Percentiles rank a stretch among this genome's conserved stretches.
Conservation (phyloP, 1,140 invertebrate species). For the Coelopa frigida region DNA sequence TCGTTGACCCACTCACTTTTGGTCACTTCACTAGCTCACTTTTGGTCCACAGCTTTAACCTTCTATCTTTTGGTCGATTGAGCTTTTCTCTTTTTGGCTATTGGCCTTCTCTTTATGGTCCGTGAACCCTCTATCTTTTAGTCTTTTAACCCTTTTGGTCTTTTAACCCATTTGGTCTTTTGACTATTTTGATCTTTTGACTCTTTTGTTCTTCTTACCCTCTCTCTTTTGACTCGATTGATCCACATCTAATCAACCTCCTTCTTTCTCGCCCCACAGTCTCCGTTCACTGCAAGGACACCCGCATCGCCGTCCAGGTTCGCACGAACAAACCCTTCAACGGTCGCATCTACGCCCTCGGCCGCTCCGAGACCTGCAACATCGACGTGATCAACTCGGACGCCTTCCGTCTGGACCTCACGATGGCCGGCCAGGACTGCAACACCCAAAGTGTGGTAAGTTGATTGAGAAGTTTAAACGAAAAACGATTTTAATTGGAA, state of each 20-base stretch:
- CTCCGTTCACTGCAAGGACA: constrained; percentile 89
- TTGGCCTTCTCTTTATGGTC: too few relatives aligned
- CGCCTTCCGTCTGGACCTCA: constrained; percentile 82
- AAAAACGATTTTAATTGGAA: too few relatives aligned
- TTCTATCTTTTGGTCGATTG: too few relatives aligned
- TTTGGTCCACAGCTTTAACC: too few relatives aligned
- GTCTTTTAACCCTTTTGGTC: too few relatives aligned
- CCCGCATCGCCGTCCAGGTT: constrained; percentile 85
- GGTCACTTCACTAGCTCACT: too few relatives aligned
- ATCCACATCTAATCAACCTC: too few relatives aligned
- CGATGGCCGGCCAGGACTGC: constrained; percentile 88
- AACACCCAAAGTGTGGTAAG: constrained; percentile 86
- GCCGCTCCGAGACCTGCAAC: constrained; percentile 89
- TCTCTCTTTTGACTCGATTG: too few relatives aligned
- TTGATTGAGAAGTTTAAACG: constrained; percentile 19
- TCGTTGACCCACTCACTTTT: too few relatives aligned
- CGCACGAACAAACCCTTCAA: constrained; percentile 90
- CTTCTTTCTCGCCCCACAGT: constrained; percentile 65
- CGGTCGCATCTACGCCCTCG: constrained; percentile 86
- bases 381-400: constrained; percentile 89
- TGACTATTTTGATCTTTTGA: background rate
- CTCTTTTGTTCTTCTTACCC: constrained; percentile 1
- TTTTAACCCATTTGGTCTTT: background rate
- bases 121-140: too few relatives aligned
- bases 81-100: too few relatives aligned